phyloP scores from a whole-genome alignment of 2,888 invertebrate species.

The Campoplex nolae region DNA sequence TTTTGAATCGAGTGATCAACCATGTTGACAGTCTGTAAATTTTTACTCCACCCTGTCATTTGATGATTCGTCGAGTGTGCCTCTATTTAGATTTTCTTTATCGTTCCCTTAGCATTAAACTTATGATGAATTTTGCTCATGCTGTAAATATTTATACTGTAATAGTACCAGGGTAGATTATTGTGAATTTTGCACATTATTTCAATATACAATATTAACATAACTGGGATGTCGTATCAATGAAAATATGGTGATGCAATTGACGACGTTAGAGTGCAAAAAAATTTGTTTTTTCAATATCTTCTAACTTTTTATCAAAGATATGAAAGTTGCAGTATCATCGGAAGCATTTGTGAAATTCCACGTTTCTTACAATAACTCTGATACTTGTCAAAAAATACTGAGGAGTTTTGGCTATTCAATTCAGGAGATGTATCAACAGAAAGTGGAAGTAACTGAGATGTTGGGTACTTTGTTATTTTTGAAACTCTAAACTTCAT shows the following conservation, averaged over 20 bases:
- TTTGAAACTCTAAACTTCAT: no score
- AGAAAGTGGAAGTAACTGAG: no score
- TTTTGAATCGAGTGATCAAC: constrained; percentile 14
- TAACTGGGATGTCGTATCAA: not conserved
- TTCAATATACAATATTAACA: not conserved
- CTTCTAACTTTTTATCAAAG: not conserved
- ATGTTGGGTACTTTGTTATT: no score
- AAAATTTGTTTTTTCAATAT: not conserved
- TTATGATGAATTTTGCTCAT: constrained; percentile 45
- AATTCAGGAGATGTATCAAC: no score
- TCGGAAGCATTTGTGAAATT: no score
- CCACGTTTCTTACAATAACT: no score
- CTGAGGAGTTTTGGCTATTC: no score
- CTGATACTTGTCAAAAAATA: no score
- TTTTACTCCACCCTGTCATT: not conserved
- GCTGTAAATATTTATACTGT: constrained; percentile 61
- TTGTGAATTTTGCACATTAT: not conserved
- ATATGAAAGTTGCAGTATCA: no score
- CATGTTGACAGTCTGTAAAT: constrained; percentile 36
- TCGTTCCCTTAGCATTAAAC: not conserved
- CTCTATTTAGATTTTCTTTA: constrained; percentile 13
- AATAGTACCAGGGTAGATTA: constrained; percentile 43
- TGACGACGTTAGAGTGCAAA: not conserved
- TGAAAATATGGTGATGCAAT: not conserved
- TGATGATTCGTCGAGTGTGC: constrained; percentile 35